These are phyloP conservation scores for Enteromius paludinosus DNA, from an alignment of 2,797 vertebrate species.

Conservation along the genomic window DNA sequence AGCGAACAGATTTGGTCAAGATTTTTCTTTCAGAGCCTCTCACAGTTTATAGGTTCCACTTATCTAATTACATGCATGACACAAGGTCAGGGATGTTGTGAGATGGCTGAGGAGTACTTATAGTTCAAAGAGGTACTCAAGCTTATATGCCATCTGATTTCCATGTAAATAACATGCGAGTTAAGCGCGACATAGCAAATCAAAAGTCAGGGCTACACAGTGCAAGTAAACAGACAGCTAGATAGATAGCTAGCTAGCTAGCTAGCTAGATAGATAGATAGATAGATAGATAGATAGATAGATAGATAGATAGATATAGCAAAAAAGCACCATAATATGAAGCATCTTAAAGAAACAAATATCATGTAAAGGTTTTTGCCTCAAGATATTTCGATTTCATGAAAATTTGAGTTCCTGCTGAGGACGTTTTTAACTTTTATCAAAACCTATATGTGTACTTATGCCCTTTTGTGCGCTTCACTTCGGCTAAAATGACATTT, in stretches of 20 bases:
- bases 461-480: neutral
- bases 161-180: slow-evolving; percentile 43
- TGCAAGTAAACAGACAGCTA: neutral
- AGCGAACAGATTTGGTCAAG: slow-evolving; percentile 26
- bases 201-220: slow-evolving; percentile 25
- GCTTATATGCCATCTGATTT: slow-evolving; percentile 54
- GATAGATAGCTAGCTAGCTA: neutral
- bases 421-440: neutral
- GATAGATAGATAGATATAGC: neutral
- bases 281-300: neutral
- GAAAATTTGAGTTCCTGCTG: neutral
- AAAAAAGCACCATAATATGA: neutral
- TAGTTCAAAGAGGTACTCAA: slow-evolving; percentile 49
- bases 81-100: slow-evolving; percentile 52
- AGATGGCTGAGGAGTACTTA: slow-evolving; percentile 47
- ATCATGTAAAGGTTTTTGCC: neutral
- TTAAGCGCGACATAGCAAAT: slow-evolving; percentile 29
- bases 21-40: slow-evolving; percentile 43
- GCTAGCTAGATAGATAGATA: neutral
- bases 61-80: slow-evolving; percentile 58
- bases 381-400: neutral
- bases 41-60: slow-evolving; percentile 54
- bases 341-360: neutral
- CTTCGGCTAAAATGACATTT: neutral
- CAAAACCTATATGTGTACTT: neutral